Percentiles rank a stretch among this genome's conserved stretches.
Evolutionary conservation across 2,113 vertebrate genomes (phyloP).

Genomic region (Loxodonta africana): DNA sequence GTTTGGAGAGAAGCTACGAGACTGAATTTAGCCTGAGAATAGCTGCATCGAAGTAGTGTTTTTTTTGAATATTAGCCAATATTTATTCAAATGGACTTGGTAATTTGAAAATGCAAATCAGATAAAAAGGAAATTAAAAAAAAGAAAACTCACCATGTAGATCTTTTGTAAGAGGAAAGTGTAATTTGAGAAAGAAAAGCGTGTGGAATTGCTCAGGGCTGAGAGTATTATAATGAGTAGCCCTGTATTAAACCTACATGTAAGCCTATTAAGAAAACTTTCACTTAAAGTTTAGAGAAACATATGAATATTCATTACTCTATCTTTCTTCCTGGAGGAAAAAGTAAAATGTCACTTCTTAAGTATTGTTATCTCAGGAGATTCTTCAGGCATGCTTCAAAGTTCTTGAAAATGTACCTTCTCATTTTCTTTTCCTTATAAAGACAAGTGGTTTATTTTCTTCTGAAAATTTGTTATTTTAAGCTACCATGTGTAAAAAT

Average conservation of each 20-base stretch:
- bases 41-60: not conserved
- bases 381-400: not conserved
- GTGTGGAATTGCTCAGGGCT: not conserved
- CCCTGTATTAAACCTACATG: slow-evolving; percentile 4
- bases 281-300: slow-evolving; percentile 31
- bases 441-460: slow-evolving; percentile 28
- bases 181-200: not conserved
- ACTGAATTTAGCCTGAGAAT: not conserved
- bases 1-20: not conserved
- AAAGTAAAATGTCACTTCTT: not conserved
- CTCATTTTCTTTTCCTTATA: not conserved
- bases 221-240: not conserved
- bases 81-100: not conserved
- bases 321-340: not conserved
- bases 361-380: slow-evolving; percentile 13
- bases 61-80: not conserved
- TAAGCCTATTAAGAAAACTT: slow-evolving; percentile 35
- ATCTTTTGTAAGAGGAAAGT: not conserved
- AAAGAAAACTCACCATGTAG: not conserved
- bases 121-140: not conserved
- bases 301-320: not conserved
- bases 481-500: not conserved
- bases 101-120: not conserved
- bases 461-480: not conserved
- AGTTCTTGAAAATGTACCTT: not conserved